Evolutionary conservation across 2,888 invertebrate species (phyloP), one percentile per base, ranked within the genome.

Genomic region (Dioctria rufipes): DNA sequence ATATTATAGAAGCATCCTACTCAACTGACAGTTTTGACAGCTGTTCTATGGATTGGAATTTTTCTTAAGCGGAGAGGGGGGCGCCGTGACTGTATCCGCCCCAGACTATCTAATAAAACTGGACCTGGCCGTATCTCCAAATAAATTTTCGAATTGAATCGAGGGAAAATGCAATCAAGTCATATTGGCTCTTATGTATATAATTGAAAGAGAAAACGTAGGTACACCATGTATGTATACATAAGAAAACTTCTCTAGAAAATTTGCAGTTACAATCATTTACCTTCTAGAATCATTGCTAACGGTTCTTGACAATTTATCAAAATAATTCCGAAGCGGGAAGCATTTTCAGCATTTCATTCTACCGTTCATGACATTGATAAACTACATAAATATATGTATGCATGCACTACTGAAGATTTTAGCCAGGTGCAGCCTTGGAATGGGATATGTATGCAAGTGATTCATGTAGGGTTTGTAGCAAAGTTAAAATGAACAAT

Each of bases 241-340:
- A 25, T 25, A 25, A 25, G 25, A 25, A 25, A 25, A 25, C 25
- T 25, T 25, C 25, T 54, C 8, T 46, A 46, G 46, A 46, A 46
- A 6, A 46, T 46, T 54, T n/a, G 8, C 54, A 54, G 9, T 54
- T 11, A n/a, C 54, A 54, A 54, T 11, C 11, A n/a, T 54, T 54
- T 11, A 54, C 6, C 11, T 1, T 54, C 54, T 54, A 54, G 54
- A 54, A 54, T 11, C 54, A n/a, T 54, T 11, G 6, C 11, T 11
- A 54, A 54, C 8, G n/a, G n/a, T 61, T 61, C 61, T 73, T 13
- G 42, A 42, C 60, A 73, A 73, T 73, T 73, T 73, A 73, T 73
- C 73, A 73, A 73, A 73, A 73, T n/a, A 58, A 58, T 71, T 71
- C n/a, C 51, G 51, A 4, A 8, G 58, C 5, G 40, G 60, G 11